A percentile compares a stretch with the other conserved stretches of the same genome.
Evolutionary conservation across 2,888 invertebrate species (phyloP).

Genomic region (Melanchra persicariae): DNA sequence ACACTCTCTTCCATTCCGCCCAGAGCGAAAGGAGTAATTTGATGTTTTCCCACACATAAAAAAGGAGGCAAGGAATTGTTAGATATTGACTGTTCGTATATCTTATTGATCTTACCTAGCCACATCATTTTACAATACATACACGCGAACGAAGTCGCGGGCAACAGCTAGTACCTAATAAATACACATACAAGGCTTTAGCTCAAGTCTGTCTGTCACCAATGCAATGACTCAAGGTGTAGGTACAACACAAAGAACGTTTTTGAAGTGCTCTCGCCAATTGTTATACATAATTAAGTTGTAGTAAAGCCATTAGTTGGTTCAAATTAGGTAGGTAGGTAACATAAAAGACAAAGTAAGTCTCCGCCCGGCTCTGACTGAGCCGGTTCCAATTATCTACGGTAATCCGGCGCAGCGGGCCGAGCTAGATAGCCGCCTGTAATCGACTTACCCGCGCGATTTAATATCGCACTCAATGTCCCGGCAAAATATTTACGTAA

Average conservation of each 20-base stretch:
- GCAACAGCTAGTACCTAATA: too few relatives aligned
- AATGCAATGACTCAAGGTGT: conserved; percentile 26
- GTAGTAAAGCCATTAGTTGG: conserved; percentile 63
- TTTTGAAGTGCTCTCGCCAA: conserved; percentile 49
- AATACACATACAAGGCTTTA: too few relatives aligned
- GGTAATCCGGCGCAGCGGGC: conserved; percentile 79
- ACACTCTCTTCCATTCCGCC: too few relatives aligned
- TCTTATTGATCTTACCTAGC: too few relatives aligned
- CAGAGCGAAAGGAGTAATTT: too few relatives aligned
- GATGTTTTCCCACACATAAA: too few relatives aligned
- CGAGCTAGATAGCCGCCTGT: conserved; percentile 77
- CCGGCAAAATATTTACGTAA: conserved; percentile 82
- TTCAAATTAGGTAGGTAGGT: conserved; percentile 53
- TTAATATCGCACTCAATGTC: conserved; percentile 83
- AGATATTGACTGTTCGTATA: too few relatives aligned
- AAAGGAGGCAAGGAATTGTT: too few relatives aligned
- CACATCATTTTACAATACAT: too few relatives aligned
- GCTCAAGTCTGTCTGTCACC: conserved; percentile 22
- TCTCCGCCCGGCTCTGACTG: conserved; percentile 64
- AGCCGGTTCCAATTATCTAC: conserved; percentile 79
- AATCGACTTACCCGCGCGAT: conserved; percentile 84
- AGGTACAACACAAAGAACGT: conserved; percentile 31
- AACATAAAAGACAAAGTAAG: conserved; percentile 67
- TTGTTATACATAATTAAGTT: conserved; percentile 59
- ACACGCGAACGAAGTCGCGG: too few relatives aligned